phyloP scores from a whole-genome alignment of 2,113 vertebrate genomes.

The Lycaon pictus region DNA sequence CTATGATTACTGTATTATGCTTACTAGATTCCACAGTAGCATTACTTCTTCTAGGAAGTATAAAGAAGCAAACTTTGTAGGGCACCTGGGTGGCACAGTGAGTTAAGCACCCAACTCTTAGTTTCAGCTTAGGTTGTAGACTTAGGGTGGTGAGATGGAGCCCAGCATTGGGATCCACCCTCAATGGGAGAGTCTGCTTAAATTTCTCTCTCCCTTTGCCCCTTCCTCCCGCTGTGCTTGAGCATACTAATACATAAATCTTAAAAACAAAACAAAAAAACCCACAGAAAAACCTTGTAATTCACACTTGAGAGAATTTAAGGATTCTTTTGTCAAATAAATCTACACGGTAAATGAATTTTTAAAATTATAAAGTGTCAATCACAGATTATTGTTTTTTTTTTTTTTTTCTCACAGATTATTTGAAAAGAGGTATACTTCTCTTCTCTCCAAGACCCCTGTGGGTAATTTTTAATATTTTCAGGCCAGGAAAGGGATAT shows the following conservation, averaged over 20 bases:
- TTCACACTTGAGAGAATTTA: not conserved
- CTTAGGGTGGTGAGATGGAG: not conserved
- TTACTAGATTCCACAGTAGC: not conserved
- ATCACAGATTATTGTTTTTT: not conserved
- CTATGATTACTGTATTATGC: not conserved
- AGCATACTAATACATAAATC: not conserved
- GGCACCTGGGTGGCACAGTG: not conserved
- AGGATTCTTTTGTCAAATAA: not conserved
- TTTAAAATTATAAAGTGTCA: not conserved
- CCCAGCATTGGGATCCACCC: not conserved
- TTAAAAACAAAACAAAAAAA: not conserved
- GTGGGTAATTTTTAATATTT: constrained; percentile 10
- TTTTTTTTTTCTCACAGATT: too few relatives aligned
- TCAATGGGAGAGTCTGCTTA: not conserved
- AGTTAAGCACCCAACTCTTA: not conserved
- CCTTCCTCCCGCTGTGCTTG: not conserved
- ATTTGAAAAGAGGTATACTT: not conserved
- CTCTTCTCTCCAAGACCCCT: not conserved
- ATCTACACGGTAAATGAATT: not conserved
- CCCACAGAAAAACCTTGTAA: not conserved
- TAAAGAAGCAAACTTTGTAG: not conserved
- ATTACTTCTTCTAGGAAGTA: not conserved
- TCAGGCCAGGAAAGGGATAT: not conserved
- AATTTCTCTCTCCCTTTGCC: not conserved
- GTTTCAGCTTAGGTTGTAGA: not conserved